A percentile compares a stretch with the other conserved stretches of the same genome.
These are phyloP conservation scores for Acipenser oxyrinchus DNA, from an alignment of 2,797 vertebrate genomes.

Conservation along the genomic window DNA sequence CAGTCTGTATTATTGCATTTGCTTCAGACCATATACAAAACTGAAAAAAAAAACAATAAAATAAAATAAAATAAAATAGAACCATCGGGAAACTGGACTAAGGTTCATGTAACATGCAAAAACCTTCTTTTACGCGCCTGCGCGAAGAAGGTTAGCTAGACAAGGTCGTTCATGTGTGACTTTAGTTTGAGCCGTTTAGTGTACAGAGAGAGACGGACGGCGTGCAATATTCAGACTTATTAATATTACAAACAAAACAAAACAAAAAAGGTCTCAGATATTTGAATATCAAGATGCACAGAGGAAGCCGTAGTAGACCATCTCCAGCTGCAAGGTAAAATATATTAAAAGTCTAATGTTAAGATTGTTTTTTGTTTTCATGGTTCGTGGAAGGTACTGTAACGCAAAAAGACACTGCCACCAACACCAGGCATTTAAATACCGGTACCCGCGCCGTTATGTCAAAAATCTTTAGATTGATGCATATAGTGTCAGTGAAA, in stretches of 20 bases:
- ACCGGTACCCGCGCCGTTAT: background rate
- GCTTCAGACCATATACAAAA: background rate
- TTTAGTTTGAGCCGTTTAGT: background rate
- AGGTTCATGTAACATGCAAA: no score
- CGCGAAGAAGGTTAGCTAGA: background rate
- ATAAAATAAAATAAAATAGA: background rate
- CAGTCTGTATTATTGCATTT: background rate
- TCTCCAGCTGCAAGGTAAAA: constrained; percentile 48
- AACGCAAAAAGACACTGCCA: background rate
- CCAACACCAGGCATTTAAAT: background rate
- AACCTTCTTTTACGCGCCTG: constrained; percentile 26
- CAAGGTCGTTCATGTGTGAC: constrained; percentile 39
- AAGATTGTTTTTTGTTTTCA: background rate
- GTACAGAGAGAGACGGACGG: background rate
- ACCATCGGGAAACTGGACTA: constrained; percentile 1
- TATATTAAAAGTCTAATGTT: background rate
- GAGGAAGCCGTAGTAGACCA: constrained; percentile 56
- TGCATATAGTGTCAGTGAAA: background rate
- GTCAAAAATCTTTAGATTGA: background rate
- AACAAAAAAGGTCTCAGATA: background rate
- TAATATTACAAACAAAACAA: background rate
- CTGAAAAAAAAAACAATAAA: background rate
- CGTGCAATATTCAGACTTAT: no score
- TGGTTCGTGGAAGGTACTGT: background rate
- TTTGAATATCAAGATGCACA: constrained; percentile 36